phyloP scores from a whole-genome alignment of 1,140 invertebrate species.

The Popillia japonica region DNA sequence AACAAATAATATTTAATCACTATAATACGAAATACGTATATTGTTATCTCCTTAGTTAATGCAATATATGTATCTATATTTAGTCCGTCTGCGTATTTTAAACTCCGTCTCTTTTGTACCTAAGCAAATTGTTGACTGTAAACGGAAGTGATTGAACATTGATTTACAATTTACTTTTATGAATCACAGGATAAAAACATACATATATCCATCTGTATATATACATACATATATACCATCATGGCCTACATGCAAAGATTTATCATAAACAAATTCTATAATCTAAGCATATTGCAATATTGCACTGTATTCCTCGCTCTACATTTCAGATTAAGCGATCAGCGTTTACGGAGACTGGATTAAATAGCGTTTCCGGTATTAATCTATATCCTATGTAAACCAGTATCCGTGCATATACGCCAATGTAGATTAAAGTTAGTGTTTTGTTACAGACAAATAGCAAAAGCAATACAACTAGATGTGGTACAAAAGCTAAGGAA shows the following conservation, averaged over 20 bases:
- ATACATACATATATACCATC: too few species aligned
- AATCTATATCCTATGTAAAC: not conserved
- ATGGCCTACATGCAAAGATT: not conserved
- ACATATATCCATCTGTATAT: too few species aligned
- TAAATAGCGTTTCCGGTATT: not conserved
- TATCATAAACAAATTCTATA: not conserved
- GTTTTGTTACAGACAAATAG: slow-evolving; percentile 54
- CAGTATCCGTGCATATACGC: not conserved
- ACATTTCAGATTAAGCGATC: not conserved
- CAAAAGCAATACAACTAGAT: slow-evolving; percentile 63
- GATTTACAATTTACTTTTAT: too few species aligned
- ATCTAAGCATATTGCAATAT: not conserved
- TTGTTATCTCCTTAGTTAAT: too few species aligned
- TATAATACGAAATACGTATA: too few species aligned
- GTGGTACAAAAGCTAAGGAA: slow-evolving; percentile 63
- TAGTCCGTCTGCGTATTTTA: too few species aligned
- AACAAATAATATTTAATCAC: too few species aligned
- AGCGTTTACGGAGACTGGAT: not conserved
- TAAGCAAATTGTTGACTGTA: too few species aligned
- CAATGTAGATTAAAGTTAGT: not conserved
- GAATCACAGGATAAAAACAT: too few species aligned
- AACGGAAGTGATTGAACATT: too few species aligned
- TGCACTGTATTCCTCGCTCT: not conserved
- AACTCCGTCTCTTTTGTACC: too few species aligned
- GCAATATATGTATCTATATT: too few species aligned